Conservation (phyloP, 2,888 invertebrate genomes). For the Macrosiphum euphorbiae region DNA sequence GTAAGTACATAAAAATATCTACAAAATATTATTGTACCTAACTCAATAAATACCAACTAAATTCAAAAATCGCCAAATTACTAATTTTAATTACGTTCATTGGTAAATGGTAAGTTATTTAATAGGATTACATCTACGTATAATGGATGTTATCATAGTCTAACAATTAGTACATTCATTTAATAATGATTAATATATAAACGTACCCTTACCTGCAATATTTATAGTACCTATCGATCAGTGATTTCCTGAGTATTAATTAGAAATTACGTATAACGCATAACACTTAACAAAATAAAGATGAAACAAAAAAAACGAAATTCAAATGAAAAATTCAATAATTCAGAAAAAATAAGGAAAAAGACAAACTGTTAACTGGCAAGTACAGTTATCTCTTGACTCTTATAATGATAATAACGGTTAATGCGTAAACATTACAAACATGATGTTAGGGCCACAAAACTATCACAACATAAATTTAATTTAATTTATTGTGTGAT, state of each 20-base stretch:
- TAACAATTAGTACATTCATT: neutral
- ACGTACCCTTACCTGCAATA: constrained; percentile 16
- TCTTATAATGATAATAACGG: constrained; percentile 25
- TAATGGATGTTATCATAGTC: neutral
- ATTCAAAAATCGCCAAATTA: neutral
- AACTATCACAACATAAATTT: neutral
- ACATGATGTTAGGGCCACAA: neutral
- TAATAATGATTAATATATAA: neutral
- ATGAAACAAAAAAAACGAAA: neutral
- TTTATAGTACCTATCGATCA: neutral
- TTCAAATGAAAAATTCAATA: neutral
- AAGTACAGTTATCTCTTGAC: neutral
- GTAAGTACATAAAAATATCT: neutral
- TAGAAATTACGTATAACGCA: neutral
- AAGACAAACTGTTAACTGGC: neutral
- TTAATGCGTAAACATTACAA: neutral
- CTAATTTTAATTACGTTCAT: neutral
- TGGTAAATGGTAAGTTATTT: neutral
- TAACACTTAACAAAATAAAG: neutral
- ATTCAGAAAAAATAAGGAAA: neutral
- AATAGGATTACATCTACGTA: neutral
- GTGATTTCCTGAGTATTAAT: neutral
- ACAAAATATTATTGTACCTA: neutral
- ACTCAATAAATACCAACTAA: neutral
- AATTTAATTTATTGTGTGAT: neutral